A percentile compares a stretch with the other conserved stretches of the same genome.
Evolutionary conservation across 2,888 invertebrate genomes (phyloP).

Genomic region (Heliconius ethilla): DNA sequence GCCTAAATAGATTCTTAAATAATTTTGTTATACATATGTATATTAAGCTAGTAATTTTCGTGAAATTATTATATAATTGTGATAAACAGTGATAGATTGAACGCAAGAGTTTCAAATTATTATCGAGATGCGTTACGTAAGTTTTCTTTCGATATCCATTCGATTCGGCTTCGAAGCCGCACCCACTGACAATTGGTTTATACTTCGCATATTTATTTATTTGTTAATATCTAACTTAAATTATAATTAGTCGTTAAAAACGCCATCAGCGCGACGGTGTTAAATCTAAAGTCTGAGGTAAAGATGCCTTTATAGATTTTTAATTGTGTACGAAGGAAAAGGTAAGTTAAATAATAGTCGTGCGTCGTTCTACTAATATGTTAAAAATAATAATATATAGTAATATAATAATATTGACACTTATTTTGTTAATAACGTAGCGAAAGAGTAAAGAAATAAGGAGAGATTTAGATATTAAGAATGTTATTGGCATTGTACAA

Average conservation of each 20-base stretch:
- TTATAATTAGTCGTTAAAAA: slow-evolving; percentile 73
- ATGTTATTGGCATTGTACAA: slow-evolving; percentile 81
- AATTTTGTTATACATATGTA: slow-evolving; percentile 66
- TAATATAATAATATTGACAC: slow-evolving; percentile 74
- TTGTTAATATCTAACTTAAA: slow-evolving; percentile 72
- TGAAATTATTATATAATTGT: slow-evolving; percentile 79
- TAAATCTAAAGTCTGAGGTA: slow-evolving; percentile 82
- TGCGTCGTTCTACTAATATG: slow-evolving; percentile 76
- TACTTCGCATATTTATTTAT: slow-evolving; percentile 72
- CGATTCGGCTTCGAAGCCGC: slow-evolving; percentile 37
- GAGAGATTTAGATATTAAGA: slow-evolving; percentile 66
- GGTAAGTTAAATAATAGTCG: slow-evolving; percentile 68
- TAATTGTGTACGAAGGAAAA: slow-evolving; percentile 73
- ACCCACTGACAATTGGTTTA: slow-evolving; percentile 66
- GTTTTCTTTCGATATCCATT: slow-evolving; percentile 22
- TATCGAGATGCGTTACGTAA: slow-evolving; percentile 28
- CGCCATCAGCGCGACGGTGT: slow-evolving; percentile 78
- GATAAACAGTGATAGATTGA: slow-evolving; percentile 74
- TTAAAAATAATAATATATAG: slow-evolving; percentile 64
- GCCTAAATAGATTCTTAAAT: slow-evolving; percentile 77
- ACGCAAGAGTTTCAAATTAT: slow-evolving; percentile 38
- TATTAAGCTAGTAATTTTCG: slow-evolving; percentile 65
- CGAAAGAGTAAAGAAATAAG: slow-evolving; percentile 69
- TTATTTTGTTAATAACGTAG: slow-evolving; percentile 79
- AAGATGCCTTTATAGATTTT: slow-evolving; percentile 82